Percentiles rank a stretch among this genome's conserved stretches.
These are phyloP conservation scores for Amphipyra berbera DNA, from an alignment of 2,888 invertebrate species.

Conservation along the genomic window DNA sequence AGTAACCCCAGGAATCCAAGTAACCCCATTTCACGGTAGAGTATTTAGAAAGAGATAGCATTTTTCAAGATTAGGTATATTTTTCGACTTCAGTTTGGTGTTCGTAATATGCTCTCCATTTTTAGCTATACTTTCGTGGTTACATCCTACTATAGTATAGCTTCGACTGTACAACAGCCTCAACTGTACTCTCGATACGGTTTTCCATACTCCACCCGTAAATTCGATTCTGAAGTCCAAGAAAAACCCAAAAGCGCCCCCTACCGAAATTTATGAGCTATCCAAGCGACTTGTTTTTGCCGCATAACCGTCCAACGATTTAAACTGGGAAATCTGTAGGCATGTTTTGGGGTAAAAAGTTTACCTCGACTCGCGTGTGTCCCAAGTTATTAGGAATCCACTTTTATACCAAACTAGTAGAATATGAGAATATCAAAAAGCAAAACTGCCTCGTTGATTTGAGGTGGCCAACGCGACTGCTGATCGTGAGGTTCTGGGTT, in stretches of 20 bases:
- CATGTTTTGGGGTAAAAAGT: constrained; percentile 75
- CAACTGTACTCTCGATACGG: constrained; percentile 47
- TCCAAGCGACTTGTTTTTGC: constrained; percentile 79
- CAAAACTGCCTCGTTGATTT: too few species aligned
- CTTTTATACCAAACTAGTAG: too few species aligned
- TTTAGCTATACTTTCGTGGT: too few species aligned
- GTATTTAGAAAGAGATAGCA: too few species aligned
- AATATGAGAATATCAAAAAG: too few species aligned
- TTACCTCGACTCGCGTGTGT: constrained; percentile 44
- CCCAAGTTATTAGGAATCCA: constrained; percentile 2
- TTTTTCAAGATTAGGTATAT: too few species aligned
- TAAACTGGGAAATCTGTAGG: constrained; percentile 76
- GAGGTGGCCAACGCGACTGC: too few species aligned
- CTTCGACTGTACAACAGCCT: constrained; percentile 30
- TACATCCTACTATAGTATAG: constrained; percentile 17
- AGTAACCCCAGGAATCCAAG: too few species aligned
- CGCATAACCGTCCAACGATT: constrained; percentile 72
- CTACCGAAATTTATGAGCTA: constrained; percentile 79
- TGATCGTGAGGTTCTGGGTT: too few species aligned
- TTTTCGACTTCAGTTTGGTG: too few species aligned
- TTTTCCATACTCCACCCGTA: constrained; percentile 63
- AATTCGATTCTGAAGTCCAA: constrained; percentile 79
- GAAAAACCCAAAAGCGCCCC: constrained; percentile 73
- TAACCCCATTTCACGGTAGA: too few species aligned
- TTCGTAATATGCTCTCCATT: too few species aligned